phyloP scores from a whole-genome alignment of 2,888 invertebrate genomes.

The Tineola bisselliella region DNA sequence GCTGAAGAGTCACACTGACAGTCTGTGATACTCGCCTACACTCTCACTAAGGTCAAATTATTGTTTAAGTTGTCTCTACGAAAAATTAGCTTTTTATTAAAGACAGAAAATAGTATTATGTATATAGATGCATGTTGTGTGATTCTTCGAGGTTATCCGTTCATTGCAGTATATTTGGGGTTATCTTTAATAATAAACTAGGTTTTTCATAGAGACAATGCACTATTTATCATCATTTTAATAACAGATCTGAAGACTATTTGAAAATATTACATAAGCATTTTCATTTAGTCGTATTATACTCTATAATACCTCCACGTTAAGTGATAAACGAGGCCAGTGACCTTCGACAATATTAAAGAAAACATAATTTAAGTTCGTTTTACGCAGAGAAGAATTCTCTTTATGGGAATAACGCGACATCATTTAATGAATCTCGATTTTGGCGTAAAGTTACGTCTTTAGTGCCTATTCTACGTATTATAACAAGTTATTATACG shows the following conservation, averaged over 20 bases:
- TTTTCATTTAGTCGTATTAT: too few relatives aligned
- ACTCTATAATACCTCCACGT: conserved; percentile 9
- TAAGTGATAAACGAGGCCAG: conserved; percentile 11
- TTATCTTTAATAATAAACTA: too few relatives aligned
- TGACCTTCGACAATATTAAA: conserved; percentile 6
- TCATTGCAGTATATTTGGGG: too few relatives aligned
- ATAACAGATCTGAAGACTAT: too few relatives aligned
- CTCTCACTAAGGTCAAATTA: neutral
- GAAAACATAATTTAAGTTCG: neutral
- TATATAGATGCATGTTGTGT: too few relatives aligned
- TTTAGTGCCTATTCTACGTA: conserved; percentile 1
- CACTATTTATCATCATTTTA: too few relatives aligned
- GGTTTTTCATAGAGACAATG: too few relatives aligned
- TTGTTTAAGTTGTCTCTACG: neutral
- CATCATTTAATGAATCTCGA: neutral
- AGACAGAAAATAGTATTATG: too few relatives aligned
- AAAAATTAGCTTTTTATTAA: neutral
- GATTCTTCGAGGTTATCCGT: too few relatives aligned
- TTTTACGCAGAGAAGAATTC: too few relatives aligned
- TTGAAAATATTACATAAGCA: too few relatives aligned
- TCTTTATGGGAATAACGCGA: neutral
- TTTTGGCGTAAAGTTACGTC: neutral
- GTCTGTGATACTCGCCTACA: neutral
- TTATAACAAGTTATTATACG: neutral
- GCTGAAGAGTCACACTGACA: conserved; percentile 69